Evolutionary conservation across 2,113 vertebrate genomes (phyloP).

Genomic region (Campylorhamphus procurvoides): DNA sequence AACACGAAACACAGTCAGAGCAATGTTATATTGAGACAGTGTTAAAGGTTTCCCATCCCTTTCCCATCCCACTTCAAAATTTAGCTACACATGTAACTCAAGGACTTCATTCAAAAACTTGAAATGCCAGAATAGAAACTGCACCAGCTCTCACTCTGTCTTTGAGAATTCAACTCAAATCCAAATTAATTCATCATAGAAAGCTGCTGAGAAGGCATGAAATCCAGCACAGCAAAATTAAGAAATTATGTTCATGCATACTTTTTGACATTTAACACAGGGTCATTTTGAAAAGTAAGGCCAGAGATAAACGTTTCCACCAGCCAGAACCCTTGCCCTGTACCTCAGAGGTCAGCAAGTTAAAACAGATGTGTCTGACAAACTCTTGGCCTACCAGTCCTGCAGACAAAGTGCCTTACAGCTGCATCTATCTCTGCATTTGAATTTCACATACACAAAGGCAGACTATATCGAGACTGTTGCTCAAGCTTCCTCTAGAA

Average conservation of each 20-base stretch:
- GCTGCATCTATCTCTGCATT: not conserved
- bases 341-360: not conserved
- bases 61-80: not conserved
- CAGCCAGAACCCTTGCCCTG: not conserved
- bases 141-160: not conserved
- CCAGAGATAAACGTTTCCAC: not conserved
- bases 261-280: not conserved
- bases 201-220: not conserved
- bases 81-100: not conserved
- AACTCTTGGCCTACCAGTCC: not conserved
- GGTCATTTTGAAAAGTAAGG: not conserved
- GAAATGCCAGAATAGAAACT: not conserved
- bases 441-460: not conserved
- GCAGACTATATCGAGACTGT: not conserved
- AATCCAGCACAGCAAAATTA: not conserved
- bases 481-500: not conserved
- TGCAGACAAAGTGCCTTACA: not conserved
- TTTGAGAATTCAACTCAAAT: not conserved
- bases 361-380: not conserved
- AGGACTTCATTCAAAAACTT: not conserved
- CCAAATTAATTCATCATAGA: not conserved
- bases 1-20: not conserved
- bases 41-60: not conserved
- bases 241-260: not conserved
- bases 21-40: not conserved